Evolutionary conservation across 2,888 invertebrate species (phyloP), one percentile per base, ranked within the genome.

Genomic region (Phlogophora meticulosa): DNA sequence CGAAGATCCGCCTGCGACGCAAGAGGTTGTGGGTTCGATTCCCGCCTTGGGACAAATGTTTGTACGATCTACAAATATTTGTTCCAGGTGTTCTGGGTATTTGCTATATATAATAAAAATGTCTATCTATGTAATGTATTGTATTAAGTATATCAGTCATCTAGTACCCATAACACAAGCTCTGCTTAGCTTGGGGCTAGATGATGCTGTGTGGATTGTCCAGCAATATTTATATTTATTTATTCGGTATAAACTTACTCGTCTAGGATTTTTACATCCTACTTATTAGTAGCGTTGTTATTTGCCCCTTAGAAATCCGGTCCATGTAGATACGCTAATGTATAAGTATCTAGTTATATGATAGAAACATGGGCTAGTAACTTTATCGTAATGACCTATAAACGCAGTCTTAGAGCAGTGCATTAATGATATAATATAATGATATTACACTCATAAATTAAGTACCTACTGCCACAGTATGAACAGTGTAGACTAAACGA

Each of bases 331-430:
- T 10, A n/a, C 20, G 24, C 15, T 48, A 11, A 28, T 48, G 46
- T 15, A 3, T 17, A 9, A 15, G 56, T 15, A 28, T 5, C 28
- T 28, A 49, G n/a, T 4, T 43, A 28, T 32, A 43, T 49, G 22
- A 64, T 17, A 49, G 22, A 65, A 64, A 46, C 40, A 66, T 36
- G 20, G 11, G 4, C 38, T 11, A 48, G 22, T 48, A 53, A 48
- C 32, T 42, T 28, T 36, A 53, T 53, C 68, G 48, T 28, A 15
- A 32, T 66, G 66, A 36, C 52, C 74, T 52, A 42, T 42, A 49
- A 61, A 64, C 11, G 48, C 15, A 49, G 73, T 72, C 22, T 65
- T 66, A 24, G 17, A 67, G 32, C 17, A 43, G n/a, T 32, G 42
- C 53, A 67, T 22, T 28, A 28, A 28, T 28, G 28, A 28, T 28